Evolutionary conservation across 2,888 invertebrate species (phyloP), one percentile per base, ranked within the genome.

Genomic region (Lithophane semibrunnea): DNA sequence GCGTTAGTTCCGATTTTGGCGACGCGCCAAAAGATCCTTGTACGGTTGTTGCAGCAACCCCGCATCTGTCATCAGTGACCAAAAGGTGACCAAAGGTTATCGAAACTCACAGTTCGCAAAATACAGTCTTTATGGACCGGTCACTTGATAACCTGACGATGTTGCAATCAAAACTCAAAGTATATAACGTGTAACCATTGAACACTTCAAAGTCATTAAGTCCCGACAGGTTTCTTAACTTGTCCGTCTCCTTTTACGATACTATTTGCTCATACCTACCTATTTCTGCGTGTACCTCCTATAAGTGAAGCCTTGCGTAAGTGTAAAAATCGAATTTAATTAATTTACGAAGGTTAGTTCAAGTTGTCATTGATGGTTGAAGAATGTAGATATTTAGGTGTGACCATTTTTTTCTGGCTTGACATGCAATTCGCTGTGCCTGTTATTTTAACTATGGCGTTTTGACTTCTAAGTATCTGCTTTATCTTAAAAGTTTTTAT

Each of bases 211-310:
- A 86, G 85, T 88, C 88, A 89, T 92, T 91, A 90, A 90, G 88
- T 88, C 87, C 83, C 81, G 83, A 91, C 93, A 89, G 90, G 93
- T 93, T 93, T 91, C 90, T 86, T 88, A 92, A 93, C 90, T 80
- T 81, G 91, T 89, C 89, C 87, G 86, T 89, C 91, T 91, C 92
- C 91, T 92, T 93, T 92, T 93, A 91, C 88, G 92, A 92, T 87
- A 87, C 83, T 90, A 87, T 92, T 92, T 91, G 90, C 89, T 91
- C 90, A 92, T 90, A 90, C 88, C 86, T 85, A 82, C 88, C 84
- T 87, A 89, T 88, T 88, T 89, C 88, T 88, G 85, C 86, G 87
- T 77, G 73, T 72, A 61, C 56, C 60, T 37, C 65, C 12, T 52
- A 66, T 73, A 75, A 83, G 80, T 73, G 74, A 83, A 80, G 73